phyloP scores from a whole-genome alignment of 2,113 vertebrate genomes.

The Apodemus speciosus region DNA sequence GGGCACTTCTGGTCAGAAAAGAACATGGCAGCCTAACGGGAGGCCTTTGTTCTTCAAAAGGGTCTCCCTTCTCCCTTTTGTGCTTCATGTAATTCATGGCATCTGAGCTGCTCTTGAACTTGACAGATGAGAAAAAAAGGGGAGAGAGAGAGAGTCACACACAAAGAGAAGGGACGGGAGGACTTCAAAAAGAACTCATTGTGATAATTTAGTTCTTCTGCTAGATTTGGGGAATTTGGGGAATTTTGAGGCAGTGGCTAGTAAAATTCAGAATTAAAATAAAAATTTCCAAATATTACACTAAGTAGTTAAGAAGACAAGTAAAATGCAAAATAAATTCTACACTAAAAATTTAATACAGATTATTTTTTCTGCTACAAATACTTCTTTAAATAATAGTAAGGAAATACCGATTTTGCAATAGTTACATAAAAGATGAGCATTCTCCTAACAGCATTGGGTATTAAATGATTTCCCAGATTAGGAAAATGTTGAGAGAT shows the following conservation, averaged over 20 bases:
- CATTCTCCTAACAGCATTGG: not conserved
- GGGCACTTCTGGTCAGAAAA: conserved; percentile 86
- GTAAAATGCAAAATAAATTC: conserved; percentile 70
- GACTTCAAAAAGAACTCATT: conserved; percentile 84
- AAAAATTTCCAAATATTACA: conserved; percentile 68
- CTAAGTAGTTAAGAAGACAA: conserved; percentile 49
- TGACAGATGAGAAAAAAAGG: conserved; percentile 85
- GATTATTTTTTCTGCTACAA: conserved; percentile 71
- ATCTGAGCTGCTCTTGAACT: conserved; percentile 91
- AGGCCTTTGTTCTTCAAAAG: conserved; percentile 89
- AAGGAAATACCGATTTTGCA: conserved; percentile 70
- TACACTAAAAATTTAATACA: conserved; percentile 59
- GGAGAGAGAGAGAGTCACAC: conserved; percentile 78
- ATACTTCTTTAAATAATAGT: conserved; percentile 74
- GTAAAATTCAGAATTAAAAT: conserved; percentile 64
- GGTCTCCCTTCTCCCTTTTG: conserved; percentile 88
- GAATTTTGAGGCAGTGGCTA: conserved; percentile 78
- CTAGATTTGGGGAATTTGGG: conserved; percentile 80
- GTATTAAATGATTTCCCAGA: conserved; percentile 61
- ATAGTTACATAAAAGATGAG: conserved; percentile 47
- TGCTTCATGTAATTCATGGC: conserved; percentile 89
- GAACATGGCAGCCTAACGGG: conserved; percentile 88
- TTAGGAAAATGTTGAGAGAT: not conserved
- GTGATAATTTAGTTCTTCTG: conserved; percentile 83
- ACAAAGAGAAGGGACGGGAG: conserved; percentile 83